phyloP scores from a whole-genome alignment of 2,113 vertebrate species.

The human (Homo sapiens) region DNA sequence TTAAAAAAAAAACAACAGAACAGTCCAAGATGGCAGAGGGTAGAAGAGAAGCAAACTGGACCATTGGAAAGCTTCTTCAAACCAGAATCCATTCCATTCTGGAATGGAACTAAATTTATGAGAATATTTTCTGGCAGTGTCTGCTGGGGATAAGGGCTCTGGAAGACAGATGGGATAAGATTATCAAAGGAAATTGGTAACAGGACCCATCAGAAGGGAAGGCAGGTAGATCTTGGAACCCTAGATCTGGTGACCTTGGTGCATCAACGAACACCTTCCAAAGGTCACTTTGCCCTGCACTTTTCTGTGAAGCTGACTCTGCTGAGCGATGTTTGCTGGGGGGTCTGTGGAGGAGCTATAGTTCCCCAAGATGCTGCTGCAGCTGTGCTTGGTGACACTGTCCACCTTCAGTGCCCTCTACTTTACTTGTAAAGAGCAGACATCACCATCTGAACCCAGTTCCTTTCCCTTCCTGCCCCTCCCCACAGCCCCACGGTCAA shows the following conservation, averaged over 20 bases:
- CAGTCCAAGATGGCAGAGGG: neutral
- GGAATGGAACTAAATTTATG: neutral
- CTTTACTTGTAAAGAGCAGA: neutral
- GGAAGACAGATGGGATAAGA: neutral
- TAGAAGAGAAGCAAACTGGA: neutral
- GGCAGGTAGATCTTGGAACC: neutral
- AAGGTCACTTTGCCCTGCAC: neutral
- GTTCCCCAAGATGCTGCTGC: rapidly evolving
- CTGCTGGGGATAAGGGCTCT: neutral
- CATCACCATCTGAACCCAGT: neutral
- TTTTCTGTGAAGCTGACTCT: neutral
- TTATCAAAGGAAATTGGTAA: neutral
- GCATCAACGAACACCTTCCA: neutral
- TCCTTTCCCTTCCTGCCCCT: neutral
- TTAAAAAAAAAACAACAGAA: neutral
- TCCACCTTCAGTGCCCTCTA: neutral
- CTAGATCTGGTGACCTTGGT: neutral
- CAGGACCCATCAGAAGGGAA: neutral
- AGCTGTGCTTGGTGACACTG: neutral
- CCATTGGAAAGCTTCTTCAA: neutral
- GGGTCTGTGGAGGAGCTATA: neutral
- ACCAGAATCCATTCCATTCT: neutral
- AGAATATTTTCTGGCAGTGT: neutral
- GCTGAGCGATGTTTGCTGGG: neutral
- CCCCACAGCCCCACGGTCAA: no score